Evolutionary conservation across 2,113 vertebrate species (phyloP), one percentile per base, ranked within the genome.

Genomic region (Syngnathus scovelli): DNA sequence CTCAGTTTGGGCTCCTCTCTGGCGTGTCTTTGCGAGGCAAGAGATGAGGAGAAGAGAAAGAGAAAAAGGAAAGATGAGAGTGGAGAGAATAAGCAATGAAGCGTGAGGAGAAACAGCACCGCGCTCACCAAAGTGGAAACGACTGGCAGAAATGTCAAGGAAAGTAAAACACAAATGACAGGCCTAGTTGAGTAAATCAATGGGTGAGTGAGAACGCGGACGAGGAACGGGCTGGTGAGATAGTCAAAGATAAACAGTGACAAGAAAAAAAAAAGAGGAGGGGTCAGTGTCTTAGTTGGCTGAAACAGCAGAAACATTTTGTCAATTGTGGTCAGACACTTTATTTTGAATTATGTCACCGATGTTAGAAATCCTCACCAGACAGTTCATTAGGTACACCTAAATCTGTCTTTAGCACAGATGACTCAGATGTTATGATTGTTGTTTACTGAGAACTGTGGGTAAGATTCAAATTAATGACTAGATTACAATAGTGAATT

Each of bases 211-310:
- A 69, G 68, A 71, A 72, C 51, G 71, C 39, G 64, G 70, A 41
- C 60, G 63, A 52, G 72, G 63, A 60, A 59, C 7, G 19, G 41
- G 19, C 63, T 56, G 64, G 23, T 16, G 64, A 66, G 81, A 75
- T 52, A 76, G 73, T 48, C 67, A 64, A 64, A 74, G 76, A 85
- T 77, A 77, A 81, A 78, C 70, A 79, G 63, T 66, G 72, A 69
- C 5, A 48, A 61, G 59, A 54, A 27, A 33, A 72, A 39, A 21
- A 21, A 21, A 6, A n/a, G 49, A 10, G 11, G 59, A 70, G 58
- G 10, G 43, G 38, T 68, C 2, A 27, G 38, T 39, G 7, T 7
- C 39, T 9, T 7, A 73, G 56, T 65, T 67, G 78, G 67, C 49
- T 41, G 66, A 68, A 74, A 69, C 67, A 69, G 49, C 7, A 8